A percentile compares a stretch with the other conserved stretches of the same genome.
Conservation (phyloP, 2,888 invertebrate genomes). For the Orchesellides sinensis region DNA sequence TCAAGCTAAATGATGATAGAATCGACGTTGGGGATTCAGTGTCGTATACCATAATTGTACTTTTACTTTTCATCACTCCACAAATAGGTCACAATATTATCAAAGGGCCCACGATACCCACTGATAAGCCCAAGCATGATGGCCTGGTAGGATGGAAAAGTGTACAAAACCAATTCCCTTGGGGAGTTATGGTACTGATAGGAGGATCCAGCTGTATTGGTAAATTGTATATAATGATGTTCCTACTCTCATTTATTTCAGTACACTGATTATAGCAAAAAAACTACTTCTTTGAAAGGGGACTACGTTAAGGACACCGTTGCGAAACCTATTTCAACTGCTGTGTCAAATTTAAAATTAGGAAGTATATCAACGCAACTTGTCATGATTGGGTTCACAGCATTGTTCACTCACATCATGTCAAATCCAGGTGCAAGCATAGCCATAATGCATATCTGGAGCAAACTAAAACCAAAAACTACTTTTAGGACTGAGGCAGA, state of each 20-base stretch:
- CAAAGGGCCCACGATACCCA: background rate
- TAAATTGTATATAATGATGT: background rate
- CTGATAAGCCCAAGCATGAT: constrained; percentile 16
- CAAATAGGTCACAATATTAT: constrained; percentile 16
- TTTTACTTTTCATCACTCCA: constrained; percentile 40
- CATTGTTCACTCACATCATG: background rate
- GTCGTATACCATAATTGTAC: background rate
- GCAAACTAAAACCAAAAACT: background rate
- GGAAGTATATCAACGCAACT: background rate
- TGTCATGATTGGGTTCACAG: background rate
- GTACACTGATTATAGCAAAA: no score
- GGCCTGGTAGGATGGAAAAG: constrained; percentile 46
- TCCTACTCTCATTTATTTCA: background rate
- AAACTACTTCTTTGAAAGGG: background rate
- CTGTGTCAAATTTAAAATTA: constrained; percentile 7
- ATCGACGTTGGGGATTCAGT: constrained; percentile 34
- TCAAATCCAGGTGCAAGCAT: constrained; percentile 20
- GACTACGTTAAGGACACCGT: background rate
- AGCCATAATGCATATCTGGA: background rate
- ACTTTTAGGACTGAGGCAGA: background rate
- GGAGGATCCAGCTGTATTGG: constrained; percentile 36
- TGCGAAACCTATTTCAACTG: background rate
- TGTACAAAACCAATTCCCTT: constrained; percentile 42
- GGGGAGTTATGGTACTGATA: constrained; percentile 34
- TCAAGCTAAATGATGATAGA: background rate